These are phyloP conservation scores for Palaemon carinicauda DNA, from an alignment of 1,140 invertebrate species.

Conservation along the genomic window DNA sequence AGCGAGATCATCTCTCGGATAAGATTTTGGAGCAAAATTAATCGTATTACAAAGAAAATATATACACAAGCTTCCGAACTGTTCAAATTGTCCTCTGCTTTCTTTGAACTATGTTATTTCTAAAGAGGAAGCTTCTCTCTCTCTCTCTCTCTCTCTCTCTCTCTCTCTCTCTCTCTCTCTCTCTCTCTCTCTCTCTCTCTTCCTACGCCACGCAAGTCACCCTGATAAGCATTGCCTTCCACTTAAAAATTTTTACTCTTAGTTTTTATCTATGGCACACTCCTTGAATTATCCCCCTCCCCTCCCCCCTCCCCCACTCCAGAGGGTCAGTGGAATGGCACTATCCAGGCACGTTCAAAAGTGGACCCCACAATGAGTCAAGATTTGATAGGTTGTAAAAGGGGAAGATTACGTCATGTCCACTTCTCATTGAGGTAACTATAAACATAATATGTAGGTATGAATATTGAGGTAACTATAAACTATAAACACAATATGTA, in stretches of 20 bases:
- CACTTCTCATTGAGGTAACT: too few relatives aligned
- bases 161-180: constrained; percentile 5
- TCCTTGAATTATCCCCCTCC: not conserved
- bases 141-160: not conserved
- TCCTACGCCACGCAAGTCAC: not conserved
- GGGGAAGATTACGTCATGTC: too few relatives aligned
- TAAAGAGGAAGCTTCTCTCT: not conserved
- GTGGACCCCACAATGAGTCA: not conserved
- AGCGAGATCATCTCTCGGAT: too few relatives aligned
- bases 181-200: constrained; percentile 8
- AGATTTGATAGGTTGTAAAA: too few relatives aligned
- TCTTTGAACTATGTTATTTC: not conserved
- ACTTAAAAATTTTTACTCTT: not conserved
- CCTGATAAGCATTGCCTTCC: too few relatives aligned
- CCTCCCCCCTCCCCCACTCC: not conserved
- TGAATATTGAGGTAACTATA: too few relatives aligned
- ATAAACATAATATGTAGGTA: too few relatives aligned
- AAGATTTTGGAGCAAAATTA: too few relatives aligned
- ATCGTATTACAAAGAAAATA: too few relatives aligned
- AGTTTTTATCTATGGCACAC: not conserved
- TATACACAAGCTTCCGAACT: not conserved
- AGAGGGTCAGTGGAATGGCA: not conserved
- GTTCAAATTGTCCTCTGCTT: not conserved
- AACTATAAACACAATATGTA: too few relatives aligned
- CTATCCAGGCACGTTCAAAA: not conserved